A percentile compares a stretch with the other conserved stretches of the same genome.
Evolutionary conservation across 1,140 invertebrate genomes (phyloP).

Genomic region (Leptonema lineaticorne): DNA sequence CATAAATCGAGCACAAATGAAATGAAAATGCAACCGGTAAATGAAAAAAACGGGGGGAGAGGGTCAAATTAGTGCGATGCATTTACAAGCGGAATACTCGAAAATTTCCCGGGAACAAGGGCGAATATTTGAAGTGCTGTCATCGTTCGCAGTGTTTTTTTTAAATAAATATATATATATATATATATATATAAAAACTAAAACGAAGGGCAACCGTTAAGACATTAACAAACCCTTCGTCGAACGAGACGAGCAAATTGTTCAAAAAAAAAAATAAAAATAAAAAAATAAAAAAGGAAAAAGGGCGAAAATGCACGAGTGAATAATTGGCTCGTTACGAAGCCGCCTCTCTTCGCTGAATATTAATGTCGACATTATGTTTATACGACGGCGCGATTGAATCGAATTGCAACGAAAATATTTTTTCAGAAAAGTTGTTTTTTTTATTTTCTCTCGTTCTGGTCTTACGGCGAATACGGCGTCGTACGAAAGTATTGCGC

Average conservation of each 20-base stretch:
- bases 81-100: too few species aligned
- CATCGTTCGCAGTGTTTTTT: background rate
- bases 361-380: conserved; percentile 13
- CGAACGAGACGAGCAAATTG: conserved; percentile 7
- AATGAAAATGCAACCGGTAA: too few species aligned
- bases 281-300: too few species aligned
- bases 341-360: background rate
- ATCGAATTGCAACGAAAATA: background rate
- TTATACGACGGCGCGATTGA: background rate
- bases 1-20: too few species aligned
- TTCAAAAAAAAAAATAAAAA: conserved; percentile 12
- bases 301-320: conserved; percentile 19
- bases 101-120: too few species aligned
- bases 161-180: background rate
- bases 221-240: conserved; percentile 5
- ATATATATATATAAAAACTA: background rate
- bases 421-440: background rate
- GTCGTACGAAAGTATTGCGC: too few species aligned
- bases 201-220: background rate
- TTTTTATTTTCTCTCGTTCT: too few species aligned
- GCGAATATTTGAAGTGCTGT: too few species aligned
- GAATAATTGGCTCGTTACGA: conserved; percentile 15
- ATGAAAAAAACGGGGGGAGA: too few species aligned
- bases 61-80: too few species aligned
- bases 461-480: too few species aligned